phyloP scores from a whole-genome alignment of 2,888 invertebrate genomes.

The Cosmorhoe ocellata region DNA sequence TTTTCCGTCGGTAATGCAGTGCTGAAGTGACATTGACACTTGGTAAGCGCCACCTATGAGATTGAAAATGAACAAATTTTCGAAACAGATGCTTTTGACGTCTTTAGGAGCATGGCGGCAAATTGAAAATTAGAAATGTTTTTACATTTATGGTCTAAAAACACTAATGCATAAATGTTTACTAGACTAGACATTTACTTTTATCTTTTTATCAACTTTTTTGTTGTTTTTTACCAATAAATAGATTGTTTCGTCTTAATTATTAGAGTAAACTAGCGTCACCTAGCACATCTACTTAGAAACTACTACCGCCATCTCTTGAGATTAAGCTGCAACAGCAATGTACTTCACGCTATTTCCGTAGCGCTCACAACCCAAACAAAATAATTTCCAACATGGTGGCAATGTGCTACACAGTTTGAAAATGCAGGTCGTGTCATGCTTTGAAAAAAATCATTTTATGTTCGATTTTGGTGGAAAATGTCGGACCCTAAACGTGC shows the following conservation, averaged over 20 bases:
- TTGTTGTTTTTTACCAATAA: too few relatives aligned
- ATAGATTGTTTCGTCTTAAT: neutral
- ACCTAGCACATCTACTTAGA: constrained; percentile 1
- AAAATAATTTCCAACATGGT: constrained; percentile 82
- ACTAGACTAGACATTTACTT: too few relatives aligned
- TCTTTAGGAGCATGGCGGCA: constrained; percentile 8
- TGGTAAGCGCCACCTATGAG: constrained; percentile 36
- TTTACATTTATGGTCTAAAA: too few relatives aligned
- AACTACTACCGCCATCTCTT: constrained; percentile 46
- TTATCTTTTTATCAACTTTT: too few relatives aligned
- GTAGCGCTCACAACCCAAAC: constrained; percentile 82
- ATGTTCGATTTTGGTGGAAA: constrained; percentile 82
- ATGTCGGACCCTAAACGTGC: constrained; percentile 90
- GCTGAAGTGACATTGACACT: constrained; percentile 16
- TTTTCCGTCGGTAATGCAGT: constrained; percentile 17
- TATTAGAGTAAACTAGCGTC: neutral
- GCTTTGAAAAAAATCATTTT: constrained; percentile 83
- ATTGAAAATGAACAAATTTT: neutral
- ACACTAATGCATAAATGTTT: too few relatives aligned
- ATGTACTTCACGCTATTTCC: constrained; percentile 56
- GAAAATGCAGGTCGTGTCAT: constrained; percentile 83
- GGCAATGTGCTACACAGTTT: constrained; percentile 83
- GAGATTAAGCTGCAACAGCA: constrained; percentile 29
- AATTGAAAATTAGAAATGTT: neutral
- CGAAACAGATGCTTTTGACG: constrained; percentile 1